Conservation (phyloP, 2,888 invertebrate genomes). For the Pandemis cinnamomeana region DNA sequence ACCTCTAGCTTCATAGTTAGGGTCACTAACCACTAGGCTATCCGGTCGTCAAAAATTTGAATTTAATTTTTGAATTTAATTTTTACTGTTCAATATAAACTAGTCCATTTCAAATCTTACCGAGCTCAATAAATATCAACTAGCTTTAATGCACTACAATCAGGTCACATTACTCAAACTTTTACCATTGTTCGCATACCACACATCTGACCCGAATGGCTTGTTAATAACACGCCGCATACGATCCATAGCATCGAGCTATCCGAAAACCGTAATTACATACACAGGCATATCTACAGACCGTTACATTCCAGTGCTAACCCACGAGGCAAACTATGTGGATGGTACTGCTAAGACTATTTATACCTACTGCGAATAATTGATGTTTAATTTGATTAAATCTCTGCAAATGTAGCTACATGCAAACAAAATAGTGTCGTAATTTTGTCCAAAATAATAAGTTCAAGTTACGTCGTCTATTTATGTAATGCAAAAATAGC, state of each 20-base stretch:
- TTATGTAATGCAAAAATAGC: neutral
- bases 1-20: too few species aligned
- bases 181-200: constrained; percentile 47
- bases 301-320: constrained; percentile 17
- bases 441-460: neutral
- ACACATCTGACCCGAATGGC: constrained; percentile 50
- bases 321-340: neutral
- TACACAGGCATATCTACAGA: constrained; percentile 5
- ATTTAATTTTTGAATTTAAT: too few species aligned
- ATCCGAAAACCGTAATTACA: constrained; percentile 41
- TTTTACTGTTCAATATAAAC: neutral
- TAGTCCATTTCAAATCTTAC: neutral
- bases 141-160: constrained; percentile 22
- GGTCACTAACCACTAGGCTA: too few species aligned
- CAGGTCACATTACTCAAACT: constrained; percentile 51
- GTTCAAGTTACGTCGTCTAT: neutral
- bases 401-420: neutral
- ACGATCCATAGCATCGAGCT: constrained; percentile 37
- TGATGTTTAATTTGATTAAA: neutral
- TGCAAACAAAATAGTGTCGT: neutral
- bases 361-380: neutral
- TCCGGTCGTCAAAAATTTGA: too few species aligned
- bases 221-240: constrained; percentile 46
- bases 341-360: neutral
- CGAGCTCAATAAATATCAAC: neutral